phyloP scores from a whole-genome alignment of 2,888 invertebrate species.

The Geotrupes spiniger region DNA sequence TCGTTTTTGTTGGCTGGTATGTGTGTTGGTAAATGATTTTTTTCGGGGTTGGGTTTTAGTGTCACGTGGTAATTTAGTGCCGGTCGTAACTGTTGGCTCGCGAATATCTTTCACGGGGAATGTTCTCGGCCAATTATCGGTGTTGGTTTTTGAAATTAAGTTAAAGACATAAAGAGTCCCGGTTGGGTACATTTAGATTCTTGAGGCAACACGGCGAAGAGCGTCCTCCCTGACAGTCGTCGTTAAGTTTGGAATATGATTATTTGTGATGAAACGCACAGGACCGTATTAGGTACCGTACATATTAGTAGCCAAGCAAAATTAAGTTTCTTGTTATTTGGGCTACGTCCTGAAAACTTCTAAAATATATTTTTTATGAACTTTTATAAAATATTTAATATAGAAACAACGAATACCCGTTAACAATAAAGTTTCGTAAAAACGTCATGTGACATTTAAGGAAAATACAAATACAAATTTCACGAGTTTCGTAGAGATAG shows the following conservation, averaged over 20 bases:
- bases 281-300: too few relatives aligned
- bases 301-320: too few relatives aligned
- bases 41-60: not conserved
- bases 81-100: conserved; percentile 1
- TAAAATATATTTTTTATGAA: too few relatives aligned
- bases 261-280: not conserved
- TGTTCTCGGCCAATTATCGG: conserved; percentile 1
- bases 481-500: too few relatives aligned
- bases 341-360: too few relatives aligned
- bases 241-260: conserved; percentile 3
- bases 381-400: too few relatives aligned
- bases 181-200: not conserved
- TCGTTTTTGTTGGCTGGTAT: too few relatives aligned
- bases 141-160: conserved; percentile 7
- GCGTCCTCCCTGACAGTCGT: not conserved
- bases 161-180: conserved; percentile 1
- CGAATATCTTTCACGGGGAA: not conserved
- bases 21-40: not conserved
- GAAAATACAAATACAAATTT: too few relatives aligned
- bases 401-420: too few relatives aligned
- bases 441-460: too few relatives aligned
- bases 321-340: too few relatives aligned
- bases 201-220: not conserved
- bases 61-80: conserved; percentile 1
- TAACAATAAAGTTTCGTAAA: too few relatives aligned